Percentiles rank a stretch among this genome's conserved stretches.
These are phyloP conservation scores for Dastarcus helophoroides DNA, from an alignment of 2,888 invertebrate species.

Conservation along the genomic window DNA sequence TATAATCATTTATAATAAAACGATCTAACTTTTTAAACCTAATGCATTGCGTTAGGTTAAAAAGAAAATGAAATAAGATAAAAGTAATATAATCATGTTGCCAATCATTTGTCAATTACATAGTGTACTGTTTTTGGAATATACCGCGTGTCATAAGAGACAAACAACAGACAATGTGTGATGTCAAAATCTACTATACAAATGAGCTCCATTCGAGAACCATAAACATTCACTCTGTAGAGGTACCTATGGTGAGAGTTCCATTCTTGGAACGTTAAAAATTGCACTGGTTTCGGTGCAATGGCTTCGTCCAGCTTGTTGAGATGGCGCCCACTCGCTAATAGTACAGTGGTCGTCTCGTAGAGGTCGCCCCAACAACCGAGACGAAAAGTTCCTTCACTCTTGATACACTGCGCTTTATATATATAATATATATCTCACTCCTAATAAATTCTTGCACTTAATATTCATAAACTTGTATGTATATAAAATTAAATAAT, in stretches of 20 bases:
- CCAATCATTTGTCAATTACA: no score
- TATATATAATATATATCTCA: slow-evolving; percentile 9
- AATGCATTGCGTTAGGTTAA: no score
- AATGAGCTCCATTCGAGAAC: slow-evolving; percentile 33
- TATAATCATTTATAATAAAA: no score
- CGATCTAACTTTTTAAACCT: no score
- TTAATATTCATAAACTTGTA: slow-evolving; percentile 10
- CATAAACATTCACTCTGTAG: slow-evolving; percentile 32
- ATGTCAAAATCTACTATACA: slow-evolving; percentile 29
- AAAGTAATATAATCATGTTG: no score
- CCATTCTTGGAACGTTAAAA: slow-evolving; percentile 27
- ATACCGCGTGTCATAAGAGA: no score
- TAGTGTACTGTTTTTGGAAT: no score
- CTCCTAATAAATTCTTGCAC: slow-evolving; percentile 22
- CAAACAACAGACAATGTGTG: slow-evolving; percentile 10
- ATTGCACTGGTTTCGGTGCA: slow-evolving; percentile 30
- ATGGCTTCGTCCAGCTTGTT: slow-evolving; percentile 15
- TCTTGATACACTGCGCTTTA: slow-evolving; percentile 5
- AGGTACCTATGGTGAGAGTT: slow-evolving; percentile 37
- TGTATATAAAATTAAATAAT: background rate
- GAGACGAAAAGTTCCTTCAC: slow-evolving; percentile 9
- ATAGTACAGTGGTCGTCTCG: no score
- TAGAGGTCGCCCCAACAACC: slow-evolving; percentile 19
- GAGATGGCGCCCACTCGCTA: no score
- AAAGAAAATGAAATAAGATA: no score